phyloP scores from a whole-genome alignment of 2,113 vertebrate species.

The Falcunculus frontatus region DNA sequence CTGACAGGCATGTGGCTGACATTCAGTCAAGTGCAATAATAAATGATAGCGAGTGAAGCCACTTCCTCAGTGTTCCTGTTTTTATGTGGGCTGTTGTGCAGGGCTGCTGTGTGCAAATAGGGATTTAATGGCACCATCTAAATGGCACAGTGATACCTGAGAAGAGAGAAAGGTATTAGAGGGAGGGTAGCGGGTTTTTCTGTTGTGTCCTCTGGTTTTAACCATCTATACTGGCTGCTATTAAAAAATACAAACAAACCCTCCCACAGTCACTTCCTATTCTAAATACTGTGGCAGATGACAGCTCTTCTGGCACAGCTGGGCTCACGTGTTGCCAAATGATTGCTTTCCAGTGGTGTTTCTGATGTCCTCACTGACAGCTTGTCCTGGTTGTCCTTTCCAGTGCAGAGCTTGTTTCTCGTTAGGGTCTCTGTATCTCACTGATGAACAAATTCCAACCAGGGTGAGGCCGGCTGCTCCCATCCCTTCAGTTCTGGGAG shows the following conservation, averaged over 20 bases:
- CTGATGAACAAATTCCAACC: neutral
- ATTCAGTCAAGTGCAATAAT: neutral
- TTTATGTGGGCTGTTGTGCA: neutral
- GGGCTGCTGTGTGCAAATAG: neutral
- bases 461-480: neutral
- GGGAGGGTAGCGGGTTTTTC: neutral
- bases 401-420: neutral
- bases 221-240: neutral
- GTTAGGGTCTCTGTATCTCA: neutral
- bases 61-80: neutral
- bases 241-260: neutral
- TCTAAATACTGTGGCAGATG: neutral
- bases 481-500: neutral
- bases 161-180: neutral
- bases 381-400: neutral
- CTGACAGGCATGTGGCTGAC: neutral
- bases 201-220: neutral
- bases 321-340: neutral
- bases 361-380: neutral
- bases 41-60: neutral
- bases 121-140: neutral
- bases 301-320: neutral
- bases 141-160: neutral
- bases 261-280: neutral
- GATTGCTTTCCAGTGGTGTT: neutral